Evolutionary conservation across 2,797 vertebrate genomes (phyloP).

Genomic region (Acanthornis magna): DNA sequence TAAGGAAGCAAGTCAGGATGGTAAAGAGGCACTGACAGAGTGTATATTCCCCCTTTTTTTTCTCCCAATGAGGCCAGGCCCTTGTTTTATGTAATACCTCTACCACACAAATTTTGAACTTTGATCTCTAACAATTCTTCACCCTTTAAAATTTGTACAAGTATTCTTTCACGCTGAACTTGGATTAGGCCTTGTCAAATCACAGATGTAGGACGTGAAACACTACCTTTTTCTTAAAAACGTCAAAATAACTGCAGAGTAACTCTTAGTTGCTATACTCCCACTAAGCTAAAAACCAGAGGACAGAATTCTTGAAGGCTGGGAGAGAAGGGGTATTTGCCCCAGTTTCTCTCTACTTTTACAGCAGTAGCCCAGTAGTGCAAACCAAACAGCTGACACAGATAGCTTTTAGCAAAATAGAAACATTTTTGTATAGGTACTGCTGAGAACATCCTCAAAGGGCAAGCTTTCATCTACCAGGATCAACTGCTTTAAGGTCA

Average conservation of each 20-base stretch:
- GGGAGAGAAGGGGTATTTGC: neutral
- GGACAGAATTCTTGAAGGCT: accelerated
- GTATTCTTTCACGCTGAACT: neutral
- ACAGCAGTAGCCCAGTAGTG: neutral
- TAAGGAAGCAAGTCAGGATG: neutral
- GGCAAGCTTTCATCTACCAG: neutral
- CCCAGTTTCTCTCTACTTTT: neutral
- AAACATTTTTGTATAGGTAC: neutral
- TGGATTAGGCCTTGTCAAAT: neutral
- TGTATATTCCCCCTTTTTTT: neutral
- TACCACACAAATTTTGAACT: neutral
- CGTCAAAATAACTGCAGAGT: neutral
- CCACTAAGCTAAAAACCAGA: neutral
- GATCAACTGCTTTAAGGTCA: neutral
- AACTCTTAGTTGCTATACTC: neutral
- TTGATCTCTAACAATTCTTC: neutral
- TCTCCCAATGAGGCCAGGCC: neutral
- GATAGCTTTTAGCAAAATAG: neutral
- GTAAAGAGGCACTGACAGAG: neutral
- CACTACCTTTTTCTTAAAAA: neutral
- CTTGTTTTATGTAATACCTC: neutral
- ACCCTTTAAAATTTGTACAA: neutral
- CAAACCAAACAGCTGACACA: neutral
- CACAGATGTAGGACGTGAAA: neutral
- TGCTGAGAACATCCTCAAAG: neutral